Base-by-base conservation (phyloP, 2,888 invertebrate species). In the Parapristionchus giblindavisi region DNA sequence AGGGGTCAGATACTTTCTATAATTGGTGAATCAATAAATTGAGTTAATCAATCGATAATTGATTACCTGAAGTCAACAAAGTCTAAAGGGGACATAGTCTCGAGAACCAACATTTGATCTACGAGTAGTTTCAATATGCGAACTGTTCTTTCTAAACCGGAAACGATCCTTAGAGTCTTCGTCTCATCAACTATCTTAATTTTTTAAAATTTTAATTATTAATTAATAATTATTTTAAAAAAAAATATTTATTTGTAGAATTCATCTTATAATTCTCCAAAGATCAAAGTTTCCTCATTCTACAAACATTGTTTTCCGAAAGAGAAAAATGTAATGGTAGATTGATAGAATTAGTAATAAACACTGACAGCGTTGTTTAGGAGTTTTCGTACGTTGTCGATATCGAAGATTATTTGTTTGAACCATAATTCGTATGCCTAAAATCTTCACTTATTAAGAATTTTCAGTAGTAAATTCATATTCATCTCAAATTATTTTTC, bases 1-100 rank as follows among this genome's bases (percentile, higher is more conserved):
- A 0, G 98, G 94, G 17, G 94, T 93, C 51, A 99, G 90, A 88
- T 94, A 94, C 81, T 93, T 92, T 65, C 98, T 92, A 78, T 14
- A 85, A 79, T 21, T 2, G 3, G 29, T 58, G 51, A 51, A 51
- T 21, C 51, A 17, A 21, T 21, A 51, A 21, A 3, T 51, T 17
- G n/a, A n/a, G 29, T 58, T 17, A 51, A 51, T 21, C 51, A 17
- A 21, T 21, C 17, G 17, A 3, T 51, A n/a, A 51, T 38, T 11
- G 6, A 36, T 21, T 77, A 90, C 90, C 91, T 88, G 89, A 99
- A 99, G 87, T 97, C 97, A 93, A 99, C 94, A 88, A 99, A 99
- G 89, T 99, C 99, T 77, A 97, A 89, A 0, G 99, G 97, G 0
- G 97, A 96, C 99, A 99, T 99, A 0, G 98, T 98, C 90, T 99